Base-by-base conservation (phyloP, 2,113 vertebrate species). In the Apaloderma vittatum region DNA sequence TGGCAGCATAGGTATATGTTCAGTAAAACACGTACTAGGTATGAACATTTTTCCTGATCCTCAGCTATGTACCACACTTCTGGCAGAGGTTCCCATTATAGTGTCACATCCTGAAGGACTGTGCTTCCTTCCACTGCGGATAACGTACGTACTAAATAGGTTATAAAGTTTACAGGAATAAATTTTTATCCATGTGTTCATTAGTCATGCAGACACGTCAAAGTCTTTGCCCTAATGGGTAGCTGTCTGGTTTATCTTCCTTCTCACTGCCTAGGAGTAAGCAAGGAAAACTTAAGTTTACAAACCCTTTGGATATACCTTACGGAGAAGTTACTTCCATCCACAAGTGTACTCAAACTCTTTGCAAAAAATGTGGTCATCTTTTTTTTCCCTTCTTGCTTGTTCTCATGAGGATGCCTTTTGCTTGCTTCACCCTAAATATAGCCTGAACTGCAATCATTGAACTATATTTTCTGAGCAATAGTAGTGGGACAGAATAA, bases 401-500 rank as follows among this genome's bases (percentile, higher is more conserved):
- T 80, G 27, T 86, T 81, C 55, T 89, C 55, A 62, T 3, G 52
- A 75, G 3, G 23, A 37, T 70, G 55, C 32, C 24, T 90, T 86
- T 90, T 86, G 30, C 82, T 86, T 94, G 46, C 30, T 92, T 91
- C 70, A 66, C 61, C 51, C 65, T 91, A 77, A 86, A 58, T 88
- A 43, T 16, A 80, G 21, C 58, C 46, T 49, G 55, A 74, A 18
- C 20, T 57, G 76, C 79, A 91, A 73, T 78, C 12, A 46, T 26
- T 67, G 45, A 66, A 75, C 29, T 65, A 11, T 63, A 91, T 82
- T 34, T 77, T 91, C 59, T 65, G 62, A 89, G 40, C 17, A 52
- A 43, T 15, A n/a, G 18, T 40, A 49, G 16, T 67, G 26, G n/a
- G 21, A 73, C 63, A 86, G 58, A 82, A 37, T 46, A 86, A 73